Conservation (phyloP, 2,797 vertebrate species). For the Macropus fuliginosus region DNA sequence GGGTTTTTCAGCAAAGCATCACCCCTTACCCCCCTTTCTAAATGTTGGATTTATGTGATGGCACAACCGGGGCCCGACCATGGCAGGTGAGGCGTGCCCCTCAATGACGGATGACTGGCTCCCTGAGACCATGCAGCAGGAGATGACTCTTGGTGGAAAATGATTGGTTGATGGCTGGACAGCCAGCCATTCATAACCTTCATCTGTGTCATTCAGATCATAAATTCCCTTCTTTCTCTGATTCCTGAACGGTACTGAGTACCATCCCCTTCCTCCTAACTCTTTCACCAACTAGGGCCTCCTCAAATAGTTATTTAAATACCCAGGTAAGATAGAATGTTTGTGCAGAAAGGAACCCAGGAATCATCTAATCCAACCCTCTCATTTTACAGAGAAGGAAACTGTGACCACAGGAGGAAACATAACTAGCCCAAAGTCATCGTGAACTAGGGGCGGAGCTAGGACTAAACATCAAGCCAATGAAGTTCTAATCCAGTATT, state of each 20-base stretch:
- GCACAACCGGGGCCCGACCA: constrained; percentile 51
- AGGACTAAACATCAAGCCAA: background rate
- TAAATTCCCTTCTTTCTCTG: constrained; percentile 2
- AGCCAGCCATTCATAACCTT: background rate
- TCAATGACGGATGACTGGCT: background rate
- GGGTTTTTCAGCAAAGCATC: constrained; percentile 71
- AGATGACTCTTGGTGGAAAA: background rate
- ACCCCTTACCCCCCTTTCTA: constrained; percentile 54
- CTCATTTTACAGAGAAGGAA: background rate
- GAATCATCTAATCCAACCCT: background rate
- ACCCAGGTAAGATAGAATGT: background rate
- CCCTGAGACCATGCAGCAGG: fast-evolving
- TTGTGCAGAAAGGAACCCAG: background rate
- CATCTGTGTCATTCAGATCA: background rate
- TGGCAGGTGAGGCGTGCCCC: constrained; percentile 7
- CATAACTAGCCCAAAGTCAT: background rate
- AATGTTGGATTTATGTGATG: constrained; percentile 69
- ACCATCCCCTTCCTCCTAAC: background rate
- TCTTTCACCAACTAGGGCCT: background rate
- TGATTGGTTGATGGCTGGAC: background rate
- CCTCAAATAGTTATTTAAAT: background rate
- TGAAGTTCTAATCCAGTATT: background rate
- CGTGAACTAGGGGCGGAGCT: background rate
- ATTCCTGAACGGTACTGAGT: background rate
- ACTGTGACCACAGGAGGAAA: background rate